A percentile compares a stretch with the other conserved stretches of the same genome.
Evolutionary conservation across 2,113 vertebrate genomes (phyloP).

Genomic region (Ochotona princeps): DNA sequence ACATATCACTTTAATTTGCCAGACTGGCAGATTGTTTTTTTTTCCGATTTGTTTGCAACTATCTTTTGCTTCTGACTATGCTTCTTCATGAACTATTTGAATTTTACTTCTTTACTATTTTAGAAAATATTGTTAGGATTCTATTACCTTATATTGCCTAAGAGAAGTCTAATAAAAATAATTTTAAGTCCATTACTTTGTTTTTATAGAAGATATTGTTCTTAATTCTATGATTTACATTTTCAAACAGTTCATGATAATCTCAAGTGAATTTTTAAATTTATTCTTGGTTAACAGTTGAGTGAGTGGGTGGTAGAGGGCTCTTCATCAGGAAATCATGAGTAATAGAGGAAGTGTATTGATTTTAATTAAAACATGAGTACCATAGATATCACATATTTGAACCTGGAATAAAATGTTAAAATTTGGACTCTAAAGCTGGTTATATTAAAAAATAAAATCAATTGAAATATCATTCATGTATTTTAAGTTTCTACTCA

Average conservation of each 20-base stretch:
- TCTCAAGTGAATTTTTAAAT: slow-evolving; percentile 6
- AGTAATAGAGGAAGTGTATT: background rate
- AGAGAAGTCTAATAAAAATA: slow-evolving; percentile 5
- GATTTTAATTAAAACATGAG: slow-evolving; percentile 43
- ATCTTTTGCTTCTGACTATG: background rate
- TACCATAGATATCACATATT: background rate
- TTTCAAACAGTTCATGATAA: background rate
- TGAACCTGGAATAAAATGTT: slow-evolving; percentile 32
- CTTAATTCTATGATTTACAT: background rate
- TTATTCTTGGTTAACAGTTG: background rate
- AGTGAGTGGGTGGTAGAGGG: background rate
- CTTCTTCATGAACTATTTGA: background rate
- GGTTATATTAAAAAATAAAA: background rate
- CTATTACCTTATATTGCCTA: background rate
- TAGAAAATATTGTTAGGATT: background rate
- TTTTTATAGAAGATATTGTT: background rate
- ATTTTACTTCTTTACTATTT: slow-evolving; percentile 39
- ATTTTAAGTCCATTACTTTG: background rate
- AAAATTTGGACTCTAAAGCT: background rate
- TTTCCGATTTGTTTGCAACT: background rate
- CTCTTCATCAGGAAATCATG: background rate
- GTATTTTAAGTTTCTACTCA: background rate
- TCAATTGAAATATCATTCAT: background rate
- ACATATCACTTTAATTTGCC: background rate
- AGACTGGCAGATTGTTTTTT: background rate